Base-by-base conservation (phyloP, 2,888 invertebrate genomes). In the Ochlodes sylvanus region DNA sequence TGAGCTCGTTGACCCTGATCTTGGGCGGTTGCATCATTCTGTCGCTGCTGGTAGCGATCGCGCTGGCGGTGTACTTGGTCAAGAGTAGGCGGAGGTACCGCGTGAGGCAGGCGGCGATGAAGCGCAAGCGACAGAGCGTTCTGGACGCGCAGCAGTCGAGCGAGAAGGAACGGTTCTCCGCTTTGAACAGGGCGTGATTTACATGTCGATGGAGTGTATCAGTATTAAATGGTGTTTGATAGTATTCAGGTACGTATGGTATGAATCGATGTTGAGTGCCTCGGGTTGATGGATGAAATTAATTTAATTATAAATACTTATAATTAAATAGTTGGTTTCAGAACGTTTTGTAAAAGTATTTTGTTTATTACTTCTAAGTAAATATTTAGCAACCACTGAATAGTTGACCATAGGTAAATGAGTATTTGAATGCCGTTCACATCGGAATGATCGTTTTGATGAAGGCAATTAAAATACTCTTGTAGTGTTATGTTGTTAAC, bases 131-230 rank as follows among this genome's bases (percentile, higher is more conserved):
- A 14, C 93, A 93, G 71, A 86, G 85, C 70, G 78, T 84, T 0
- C 27, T 75, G 0, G 93, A 93, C 57, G 75, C 82, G n/a, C 83
- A 74, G 44, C 79, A 79, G 42, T 72, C 76, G 2, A 90, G 87
- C 63, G 87, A 88, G 2, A 89, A 86, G 57, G 92, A 92, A 65
- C 88, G 88, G 70, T 88, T 85, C 42, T 81, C 84, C 1, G 86
- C 87, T 4, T 76, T 92, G 10, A 92, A 92, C 76, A 87, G 82
- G 74, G 80, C 82, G 57, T 92, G 77, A 82, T 14, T 4, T 27
- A 5, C 27, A 27, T 42, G 17, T 7, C 38, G 32, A 55, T 42
- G 21, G 38, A 54, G 34, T n/a, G 19, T n/a, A 47, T 44, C 4
- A 60, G 42, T 60, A 60, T 60, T 60, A 60, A 58, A 41, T 10